Evolutionary conservation across 2,888 invertebrate genomes (phyloP), one percentile per base, ranked within the genome.

Genomic region (Zelleria hepariella): DNA sequence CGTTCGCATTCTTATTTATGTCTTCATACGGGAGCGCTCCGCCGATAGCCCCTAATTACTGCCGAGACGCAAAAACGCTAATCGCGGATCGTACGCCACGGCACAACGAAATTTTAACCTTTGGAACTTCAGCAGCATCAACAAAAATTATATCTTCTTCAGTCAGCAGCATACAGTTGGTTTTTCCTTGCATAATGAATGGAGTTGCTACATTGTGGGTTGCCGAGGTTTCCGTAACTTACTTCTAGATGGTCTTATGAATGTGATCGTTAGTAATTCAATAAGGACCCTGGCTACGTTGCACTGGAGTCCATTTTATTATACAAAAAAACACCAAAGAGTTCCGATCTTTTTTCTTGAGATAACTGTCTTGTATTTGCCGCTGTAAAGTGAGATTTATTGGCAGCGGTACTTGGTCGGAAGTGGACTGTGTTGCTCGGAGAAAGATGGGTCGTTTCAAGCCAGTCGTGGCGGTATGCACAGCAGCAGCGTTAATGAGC

Each of bases 11-110:
- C 58, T 88, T 86, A 87, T 87, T 87, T 88, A 88, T 86, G 87
- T 87, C 88, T 87, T 86, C 86, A 88, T 88, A 87, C 83, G 51
- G 57, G 51, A 57, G 51, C 7, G 73, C 69, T 78, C 85, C 86
- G 86, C 83, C 86, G 86, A 86, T 86, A 82, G 82, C 75, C 78
- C 85, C 85, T 87, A 88, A 88, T 88, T 88, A 88, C 82, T 78
- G 71, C 66, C 74, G 72, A 70, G 73, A 73, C 72, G 81, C 86
- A 88, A 88, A 88, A 88, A 88, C 86, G 78, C 82, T 86, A 86
- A 88, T 87, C 87, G 85, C 75, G 72, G 77, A 78, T 79, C 67
- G 63, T 67, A 68, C 67, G 65, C 64, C 56, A 62, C 63, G 53
- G 20, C 25, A 10, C 15, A 15, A n/a, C 32, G 18, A 52, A 21